These are phyloP conservation scores for Xanthia togata DNA, from an alignment of 2,888 invertebrate genomes.

Conservation along the genomic window DNA sequence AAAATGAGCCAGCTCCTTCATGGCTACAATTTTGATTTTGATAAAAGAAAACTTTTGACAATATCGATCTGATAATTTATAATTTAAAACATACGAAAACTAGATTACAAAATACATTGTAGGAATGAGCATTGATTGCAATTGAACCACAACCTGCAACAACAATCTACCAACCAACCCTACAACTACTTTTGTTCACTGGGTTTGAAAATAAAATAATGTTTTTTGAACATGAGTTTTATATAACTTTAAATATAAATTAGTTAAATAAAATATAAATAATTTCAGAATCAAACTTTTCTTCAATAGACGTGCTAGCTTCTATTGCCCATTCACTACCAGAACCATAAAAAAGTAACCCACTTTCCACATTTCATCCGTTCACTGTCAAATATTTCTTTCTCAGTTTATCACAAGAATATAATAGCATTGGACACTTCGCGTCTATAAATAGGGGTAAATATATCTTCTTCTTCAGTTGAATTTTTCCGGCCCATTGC, in stretches of 20 bases:
- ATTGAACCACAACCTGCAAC: not conserved
- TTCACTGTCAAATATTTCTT: slow-evolving; percentile 33
- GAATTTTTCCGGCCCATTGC: slow-evolving; percentile 57
- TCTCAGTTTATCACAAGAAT: slow-evolving; percentile 35
- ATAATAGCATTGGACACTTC: slow-evolving; percentile 51
- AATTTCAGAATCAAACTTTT: not conserved
- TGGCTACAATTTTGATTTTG: not conserved
- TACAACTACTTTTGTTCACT: not conserved
- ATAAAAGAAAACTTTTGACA: not conserved
- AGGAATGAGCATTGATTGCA: not conserved
- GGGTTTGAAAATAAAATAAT: not conserved
- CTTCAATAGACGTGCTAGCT: not conserved
- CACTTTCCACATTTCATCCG: slow-evolving; percentile 22
- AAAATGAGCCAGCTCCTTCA: not conserved
- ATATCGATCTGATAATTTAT: not conserved
- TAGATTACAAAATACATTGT: not conserved
- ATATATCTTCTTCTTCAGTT: slow-evolving; percentile 48
- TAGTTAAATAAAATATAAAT: too few species aligned
- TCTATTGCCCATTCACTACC: slow-evolving; percentile 19
- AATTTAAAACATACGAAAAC: not conserved
- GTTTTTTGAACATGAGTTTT: not conserved
- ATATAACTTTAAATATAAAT: too few species aligned
- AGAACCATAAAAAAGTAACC: slow-evolving; percentile 18
- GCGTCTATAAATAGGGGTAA: slow-evolving; percentile 50
- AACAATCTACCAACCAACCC: too few species aligned